These are phyloP conservation scores for Antrozous pallidus DNA, from an alignment of 2,797 vertebrate genomes.

Conservation along the genomic window DNA sequence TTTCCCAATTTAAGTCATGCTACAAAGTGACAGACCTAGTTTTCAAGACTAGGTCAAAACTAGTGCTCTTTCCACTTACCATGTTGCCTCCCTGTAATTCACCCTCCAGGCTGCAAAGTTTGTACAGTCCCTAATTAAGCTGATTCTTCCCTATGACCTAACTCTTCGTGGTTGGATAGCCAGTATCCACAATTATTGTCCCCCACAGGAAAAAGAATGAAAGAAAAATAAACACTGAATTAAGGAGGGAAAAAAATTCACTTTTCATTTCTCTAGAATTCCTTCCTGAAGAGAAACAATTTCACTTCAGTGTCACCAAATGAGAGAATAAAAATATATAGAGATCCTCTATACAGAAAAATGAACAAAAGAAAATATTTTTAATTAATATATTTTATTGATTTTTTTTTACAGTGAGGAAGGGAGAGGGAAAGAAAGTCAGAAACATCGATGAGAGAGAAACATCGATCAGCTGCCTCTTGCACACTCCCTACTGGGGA, in stretches of 20 bases:
- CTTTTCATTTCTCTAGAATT: conserved; percentile 19
- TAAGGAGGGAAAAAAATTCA: neutral
- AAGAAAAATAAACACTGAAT: conserved; percentile 47
- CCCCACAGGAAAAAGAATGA: neutral
- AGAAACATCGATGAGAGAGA: too few relatives aligned
- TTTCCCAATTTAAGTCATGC: neutral
- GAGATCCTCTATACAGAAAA: neutral
- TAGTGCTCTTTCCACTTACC: conserved; percentile 2
- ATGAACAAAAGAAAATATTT: conserved; percentile 37
- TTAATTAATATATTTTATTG: neutral
- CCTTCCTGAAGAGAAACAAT: conserved; percentile 33
- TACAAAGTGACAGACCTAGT: neutral
- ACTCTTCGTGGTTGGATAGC: neutral
- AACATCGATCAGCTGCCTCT: too few relatives aligned
- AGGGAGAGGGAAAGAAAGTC: too few relatives aligned
- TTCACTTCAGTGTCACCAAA: conserved; percentile 20
- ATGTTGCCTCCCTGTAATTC: neutral
- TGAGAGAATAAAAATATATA: conserved; percentile 20
- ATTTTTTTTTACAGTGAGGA: too few relatives aligned
- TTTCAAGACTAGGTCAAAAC: conserved; percentile 18
- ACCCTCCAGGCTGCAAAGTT: neutral
- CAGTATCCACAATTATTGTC: conserved; percentile 29
- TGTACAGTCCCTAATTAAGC: neutral
- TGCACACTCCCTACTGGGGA: too few relatives aligned
- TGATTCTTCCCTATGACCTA: conserved; percentile 27